Evolutionary conservation across 2,888 invertebrate genomes (phyloP).

Genomic region (Altica lythri): DNA sequence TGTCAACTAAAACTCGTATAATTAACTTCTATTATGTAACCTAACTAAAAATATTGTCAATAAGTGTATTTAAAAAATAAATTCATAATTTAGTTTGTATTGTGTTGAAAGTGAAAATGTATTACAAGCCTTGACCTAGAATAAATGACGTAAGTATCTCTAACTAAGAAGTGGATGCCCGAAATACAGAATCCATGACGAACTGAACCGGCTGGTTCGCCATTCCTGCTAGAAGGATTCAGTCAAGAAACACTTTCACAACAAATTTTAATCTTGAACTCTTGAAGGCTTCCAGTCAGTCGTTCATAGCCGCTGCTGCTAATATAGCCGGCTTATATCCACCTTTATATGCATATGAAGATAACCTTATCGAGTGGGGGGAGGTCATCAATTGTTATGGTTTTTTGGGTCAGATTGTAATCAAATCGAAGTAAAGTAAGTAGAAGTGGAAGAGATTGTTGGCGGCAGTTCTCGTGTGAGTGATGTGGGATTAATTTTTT

Average conservation of each 20-base stretch:
- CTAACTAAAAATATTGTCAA: too few relatives aligned
- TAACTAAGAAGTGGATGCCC: too few relatives aligned
- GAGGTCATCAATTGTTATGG: slow-evolving; percentile 16
- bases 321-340: neutral
- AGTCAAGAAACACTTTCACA: neutral
- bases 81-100: too few relatives aligned
- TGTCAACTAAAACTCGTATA: too few relatives aligned
- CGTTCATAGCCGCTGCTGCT: neutral
- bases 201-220: neutral
- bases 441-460: neutral
- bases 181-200: too few relatives aligned
- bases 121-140: too few relatives aligned
- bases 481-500: too few relatives aligned
- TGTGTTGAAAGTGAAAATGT: too few relatives aligned
- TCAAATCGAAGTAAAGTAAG: slow-evolving; percentile 1
- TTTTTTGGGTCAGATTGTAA: slow-evolving; percentile 5
- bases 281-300: slow-evolving; percentile 1
- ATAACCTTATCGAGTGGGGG: slow-evolving; percentile 4
- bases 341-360: too few relatives aligned
- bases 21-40: too few relatives aligned
- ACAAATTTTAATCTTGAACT: slow-evolving; percentile 4
- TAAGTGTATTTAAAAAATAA: too few relatives aligned
- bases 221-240: neutral
- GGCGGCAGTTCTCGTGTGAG: neutral
- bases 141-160: too few relatives aligned